Conservation (phyloP, 1,140 invertebrate genomes). For the Polyergus mexicanus region DNA sequence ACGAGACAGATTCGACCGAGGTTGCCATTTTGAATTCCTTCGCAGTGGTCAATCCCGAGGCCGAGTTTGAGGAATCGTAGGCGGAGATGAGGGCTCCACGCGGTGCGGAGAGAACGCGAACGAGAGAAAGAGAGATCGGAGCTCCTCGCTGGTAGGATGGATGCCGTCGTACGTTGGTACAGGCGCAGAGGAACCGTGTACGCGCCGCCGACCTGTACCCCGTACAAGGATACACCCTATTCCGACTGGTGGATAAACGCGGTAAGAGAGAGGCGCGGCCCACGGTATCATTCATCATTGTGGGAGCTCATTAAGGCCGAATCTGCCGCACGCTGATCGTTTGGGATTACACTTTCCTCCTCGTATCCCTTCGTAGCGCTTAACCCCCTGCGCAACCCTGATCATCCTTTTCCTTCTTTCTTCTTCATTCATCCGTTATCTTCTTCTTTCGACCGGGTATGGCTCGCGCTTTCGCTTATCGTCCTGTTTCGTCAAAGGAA, state of each 20-base stretch:
- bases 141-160: slow-evolving; percentile 76
- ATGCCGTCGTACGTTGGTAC: slow-evolving; percentile 69
- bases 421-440: slow-evolving; percentile 24
- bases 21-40: slow-evolving; percentile 86
- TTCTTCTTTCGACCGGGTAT: slow-evolving; percentile 26
- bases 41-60: slow-evolving; percentile 75
- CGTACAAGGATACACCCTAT: slow-evolving; percentile 79
- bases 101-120: slow-evolving; percentile 68
- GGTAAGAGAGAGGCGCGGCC: slow-evolving; percentile 78
- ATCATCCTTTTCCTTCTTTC: slow-evolving; percentile 51
- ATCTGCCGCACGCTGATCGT: slow-evolving; percentile 84
- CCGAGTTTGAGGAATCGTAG: slow-evolving; percentile 86
- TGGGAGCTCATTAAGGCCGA: slow-evolving; percentile 84
- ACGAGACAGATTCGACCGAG: slow-evolving; percentile 63
- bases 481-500: slow-evolving; percentile 29
- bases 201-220: slow-evolving; percentile 72
- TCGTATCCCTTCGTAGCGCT: slow-evolving; percentile 72
- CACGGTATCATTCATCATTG: slow-evolving; percentile 85
- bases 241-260: slow-evolving; percentile 79
- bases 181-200: slow-evolving; percentile 65
- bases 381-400: slow-evolving; percentile 72
- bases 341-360: slow-evolving; percentile 83
- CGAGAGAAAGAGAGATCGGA: slow-evolving; percentile 78
- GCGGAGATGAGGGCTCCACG: slow-evolving; percentile 85
- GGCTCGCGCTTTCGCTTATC: neutral